Base-by-base conservation (phyloP, 2,113 vertebrate genomes). In the Apus apus region DNA sequence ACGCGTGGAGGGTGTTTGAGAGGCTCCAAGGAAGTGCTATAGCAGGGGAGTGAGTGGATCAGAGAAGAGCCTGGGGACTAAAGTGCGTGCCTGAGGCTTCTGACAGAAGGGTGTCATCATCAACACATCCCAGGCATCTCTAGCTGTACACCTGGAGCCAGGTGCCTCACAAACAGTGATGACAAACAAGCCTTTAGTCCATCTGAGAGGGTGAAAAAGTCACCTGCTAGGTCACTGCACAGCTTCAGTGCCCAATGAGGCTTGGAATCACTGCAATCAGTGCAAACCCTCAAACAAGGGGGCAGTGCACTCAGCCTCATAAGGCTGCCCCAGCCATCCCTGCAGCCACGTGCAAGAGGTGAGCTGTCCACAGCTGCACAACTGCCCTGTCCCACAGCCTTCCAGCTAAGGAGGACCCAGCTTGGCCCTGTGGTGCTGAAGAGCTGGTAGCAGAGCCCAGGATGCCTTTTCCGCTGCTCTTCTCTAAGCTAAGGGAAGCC, bases 1-100 rank as follows among this genome's bases (percentile, higher is more conserved):
- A 20, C 12, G 9, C 5, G 2, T 20, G 12, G 26, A 75, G 17
- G 12, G 53, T 25, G 26, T 15, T 26, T 46, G 57, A 73, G 56
- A 87, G 40, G 54, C 66, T 85, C 26, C 23, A n/a, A 32, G 26
- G 0, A 0, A 81, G 51, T 1, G 22, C 38, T 68, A 6, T 27
- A 58, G 32, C n/a, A 84, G 25, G 45, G 32, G 51, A 75, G 32
- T 46, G 53, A 82, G 19, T 0, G 0, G 50, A 34, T 32, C 46
- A 70, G 76, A 90, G 76, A n/a, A 32, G 68, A 6, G 13, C 19
- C 36, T 38, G 25, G 13, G 26, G 13, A 46, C 8, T 30, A 0
- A 74, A 82, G 38, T 0, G 6, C 20, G 27, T 8, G 17, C 26
- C 34, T 51, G 64, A 86, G 29, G 50, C 36, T 53, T 12, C 32